A percentile compares a stretch with the other conserved stretches of the same genome.
Conservation (phyloP, 1,140 invertebrate genomes). For the Drosophila hydei region DNA sequence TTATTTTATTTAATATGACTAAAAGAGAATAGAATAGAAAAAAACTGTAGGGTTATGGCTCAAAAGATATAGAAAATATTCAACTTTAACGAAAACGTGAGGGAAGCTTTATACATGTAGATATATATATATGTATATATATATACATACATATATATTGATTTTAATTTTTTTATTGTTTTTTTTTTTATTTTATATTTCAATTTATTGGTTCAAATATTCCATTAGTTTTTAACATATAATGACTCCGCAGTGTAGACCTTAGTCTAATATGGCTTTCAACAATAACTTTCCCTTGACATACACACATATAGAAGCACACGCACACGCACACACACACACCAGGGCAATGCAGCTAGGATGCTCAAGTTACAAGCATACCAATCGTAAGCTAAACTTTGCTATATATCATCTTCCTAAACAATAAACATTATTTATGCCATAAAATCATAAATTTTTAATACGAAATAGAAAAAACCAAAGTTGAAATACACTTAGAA, state of each 20-base stretch:
- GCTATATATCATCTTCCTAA: conserved; percentile 62
- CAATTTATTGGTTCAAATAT: too few species aligned
- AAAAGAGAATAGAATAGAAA: too few species aligned
- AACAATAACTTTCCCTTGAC: conserved; percentile 55
- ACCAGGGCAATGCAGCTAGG: conserved; percentile 15
- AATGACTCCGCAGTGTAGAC: not conserved
- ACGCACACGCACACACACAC: conserved; percentile 9
- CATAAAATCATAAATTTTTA: conserved; percentile 13
- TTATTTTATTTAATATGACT: too few species aligned
- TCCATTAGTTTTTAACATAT: not conserved
- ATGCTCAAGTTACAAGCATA: conserved; percentile 62
- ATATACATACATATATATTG: not conserved
- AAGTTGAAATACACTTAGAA: too few species aligned
- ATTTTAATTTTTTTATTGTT: too few species aligned
- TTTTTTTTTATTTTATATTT: too few species aligned
- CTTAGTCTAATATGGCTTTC: not conserved
- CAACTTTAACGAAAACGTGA: too few species aligned
- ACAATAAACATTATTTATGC: conserved; percentile 49
- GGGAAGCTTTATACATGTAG: too few species aligned
- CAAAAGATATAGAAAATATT: too few species aligned
- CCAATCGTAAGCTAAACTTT: conserved; percentile 57
- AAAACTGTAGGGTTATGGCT: too few species aligned
- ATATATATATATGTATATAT: too few species aligned
- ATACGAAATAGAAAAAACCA: not conserved
- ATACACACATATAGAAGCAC: conserved; percentile 28